Evolutionary conservation across 2,113 vertebrate species (phyloP).

Genomic region (Numenius arquata): DNA sequence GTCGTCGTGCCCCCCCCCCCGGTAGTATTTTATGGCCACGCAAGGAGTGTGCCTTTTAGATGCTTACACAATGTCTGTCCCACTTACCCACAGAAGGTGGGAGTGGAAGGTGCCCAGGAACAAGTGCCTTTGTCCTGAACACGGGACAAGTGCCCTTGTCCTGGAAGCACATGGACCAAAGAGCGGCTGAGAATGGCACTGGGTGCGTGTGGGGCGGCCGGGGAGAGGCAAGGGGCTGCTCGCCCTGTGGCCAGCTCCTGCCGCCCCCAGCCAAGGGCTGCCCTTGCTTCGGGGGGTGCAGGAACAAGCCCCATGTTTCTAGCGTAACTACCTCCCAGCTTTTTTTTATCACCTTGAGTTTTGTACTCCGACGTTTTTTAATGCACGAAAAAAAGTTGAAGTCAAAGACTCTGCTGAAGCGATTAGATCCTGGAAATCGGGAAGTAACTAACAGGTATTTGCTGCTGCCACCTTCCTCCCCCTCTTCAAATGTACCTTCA

Average conservation of each 20-base stretch:
- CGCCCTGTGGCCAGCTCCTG: too few relatives aligned
- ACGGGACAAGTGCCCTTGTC: too few relatives aligned
- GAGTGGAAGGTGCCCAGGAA: neutral
- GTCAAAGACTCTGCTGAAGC: neutral
- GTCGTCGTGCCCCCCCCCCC: too few relatives aligned
- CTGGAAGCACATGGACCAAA: neutral
- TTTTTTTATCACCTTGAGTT: neutral
- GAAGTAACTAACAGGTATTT: neutral
- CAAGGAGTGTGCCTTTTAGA: neutral
- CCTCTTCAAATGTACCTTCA: neutral
- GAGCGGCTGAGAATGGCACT: neutral
- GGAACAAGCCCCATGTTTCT: neutral
- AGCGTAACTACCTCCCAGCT: neutral
- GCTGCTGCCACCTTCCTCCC: neutral
- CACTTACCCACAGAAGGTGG: neutral
- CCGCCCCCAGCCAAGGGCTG: too few relatives aligned
- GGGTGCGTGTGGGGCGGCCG: accelerated
- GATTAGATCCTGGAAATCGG: neutral
- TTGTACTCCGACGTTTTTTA: neutral
- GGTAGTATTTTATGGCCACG: too few relatives aligned
- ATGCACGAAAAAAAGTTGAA: neutral
- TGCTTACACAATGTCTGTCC: too few relatives aligned
- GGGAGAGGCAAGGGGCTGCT: neutral
- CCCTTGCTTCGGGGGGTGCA: too few relatives aligned
- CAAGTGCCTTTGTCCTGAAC: too few relatives aligned